Percentiles rank a stretch among this genome's conserved stretches.
These are phyloP conservation scores for Cataglyphis hispanica DNA, from an alignment of 1,140 invertebrate genomes.

Conservation along the genomic window DNA sequence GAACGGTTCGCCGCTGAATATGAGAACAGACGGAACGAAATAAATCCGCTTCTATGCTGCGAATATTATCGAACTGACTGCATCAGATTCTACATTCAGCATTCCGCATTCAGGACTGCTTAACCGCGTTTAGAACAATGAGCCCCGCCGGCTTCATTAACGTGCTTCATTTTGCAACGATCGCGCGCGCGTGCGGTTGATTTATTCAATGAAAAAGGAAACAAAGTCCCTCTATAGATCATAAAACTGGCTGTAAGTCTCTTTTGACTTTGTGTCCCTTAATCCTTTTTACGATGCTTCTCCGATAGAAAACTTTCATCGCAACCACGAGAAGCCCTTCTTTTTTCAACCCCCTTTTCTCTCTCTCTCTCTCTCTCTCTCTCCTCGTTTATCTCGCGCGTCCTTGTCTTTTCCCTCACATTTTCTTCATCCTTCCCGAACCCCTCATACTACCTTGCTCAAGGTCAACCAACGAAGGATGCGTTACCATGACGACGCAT, in stretches of 20 bases:
- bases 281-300: conserved; percentile 6
- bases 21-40: neutral
- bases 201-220: conserved; percentile 34
- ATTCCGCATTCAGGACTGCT: conserved; percentile 33
- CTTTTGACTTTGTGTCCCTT: conserved; percentile 24
- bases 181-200: neutral
- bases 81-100: conserved; percentile 19
- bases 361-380: conserved; percentile 8
- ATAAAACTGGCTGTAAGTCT: conserved; percentile 5
- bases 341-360: conserved; percentile 22
- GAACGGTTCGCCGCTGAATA: neutral
- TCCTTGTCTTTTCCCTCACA: conserved; percentile 4
- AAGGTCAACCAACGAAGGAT: conserved; percentile 80
- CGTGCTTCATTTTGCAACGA: conserved; percentile 27
- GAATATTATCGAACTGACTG: conserved; percentile 42
- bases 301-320: conserved; percentile 22
- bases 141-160: conserved; percentile 42
- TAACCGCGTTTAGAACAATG: conserved; percentile 53
- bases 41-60: conserved; percentile 6
- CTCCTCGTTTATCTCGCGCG: conserved; percentile 5
- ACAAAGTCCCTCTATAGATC: conserved; percentile 3
- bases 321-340: conserved; percentile 30
- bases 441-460: conserved; percentile 67
- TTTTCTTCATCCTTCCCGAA: neutral
- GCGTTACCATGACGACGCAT: conserved; percentile 79